A percentile compares a stretch with the other conserved stretches of the same genome.
These are phyloP conservation scores for Thereuonema tuberculata DNA, from an alignment of 1,140 invertebrate genomes.

Conservation along the genomic window DNA sequence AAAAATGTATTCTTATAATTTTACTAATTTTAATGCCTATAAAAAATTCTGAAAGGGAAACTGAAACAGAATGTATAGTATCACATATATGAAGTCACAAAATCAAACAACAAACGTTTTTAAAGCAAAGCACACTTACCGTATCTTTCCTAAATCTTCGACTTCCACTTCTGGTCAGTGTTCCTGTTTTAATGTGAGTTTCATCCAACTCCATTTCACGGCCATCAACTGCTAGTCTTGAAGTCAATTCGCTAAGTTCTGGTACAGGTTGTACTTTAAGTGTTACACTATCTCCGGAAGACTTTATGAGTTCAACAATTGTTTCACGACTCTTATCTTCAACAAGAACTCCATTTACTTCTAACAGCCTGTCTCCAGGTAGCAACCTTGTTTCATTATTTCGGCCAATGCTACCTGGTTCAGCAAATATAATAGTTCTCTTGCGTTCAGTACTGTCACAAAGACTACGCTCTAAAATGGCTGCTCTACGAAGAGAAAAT, in stretches of 20 bases:
- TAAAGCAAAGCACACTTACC: constrained; percentile 12
- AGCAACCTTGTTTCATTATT: constrained; percentile 63
- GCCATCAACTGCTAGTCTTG: constrained; percentile 48
- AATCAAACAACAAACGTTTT: too few relatives aligned
- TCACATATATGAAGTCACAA: too few relatives aligned
- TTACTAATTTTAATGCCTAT: too few relatives aligned
- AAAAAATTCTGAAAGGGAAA: too few relatives aligned
- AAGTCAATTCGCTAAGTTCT: constrained; percentile 70
- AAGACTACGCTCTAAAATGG: constrained; percentile 71
- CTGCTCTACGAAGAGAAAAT: constrained; percentile 74
- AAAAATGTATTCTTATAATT: too few relatives aligned
- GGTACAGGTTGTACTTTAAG: constrained; percentile 79
- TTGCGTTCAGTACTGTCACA: constrained; percentile 38
- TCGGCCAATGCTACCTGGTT: constrained; percentile 66
- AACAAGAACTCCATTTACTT: constrained; percentile 75
- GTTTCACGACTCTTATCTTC: constrained; percentile 75
- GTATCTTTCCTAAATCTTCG: constrained; percentile 24
- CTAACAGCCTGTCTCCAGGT: constrained; percentile 80
- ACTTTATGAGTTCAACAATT: constrained; percentile 82
- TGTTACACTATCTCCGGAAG: constrained; percentile 61
- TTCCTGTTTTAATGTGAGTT: constrained; percentile 55
- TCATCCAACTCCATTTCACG: constrained; percentile 49
- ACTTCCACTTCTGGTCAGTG: constrained; percentile 55
- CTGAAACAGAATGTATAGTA: too few relatives aligned
- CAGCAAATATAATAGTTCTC: constrained; percentile 70